Evolutionary conservation across 2,113 vertebrate genomes (phyloP), one percentile per base, ranked within the genome.

Genomic region (Nothobranchius kuhntae): DNA sequence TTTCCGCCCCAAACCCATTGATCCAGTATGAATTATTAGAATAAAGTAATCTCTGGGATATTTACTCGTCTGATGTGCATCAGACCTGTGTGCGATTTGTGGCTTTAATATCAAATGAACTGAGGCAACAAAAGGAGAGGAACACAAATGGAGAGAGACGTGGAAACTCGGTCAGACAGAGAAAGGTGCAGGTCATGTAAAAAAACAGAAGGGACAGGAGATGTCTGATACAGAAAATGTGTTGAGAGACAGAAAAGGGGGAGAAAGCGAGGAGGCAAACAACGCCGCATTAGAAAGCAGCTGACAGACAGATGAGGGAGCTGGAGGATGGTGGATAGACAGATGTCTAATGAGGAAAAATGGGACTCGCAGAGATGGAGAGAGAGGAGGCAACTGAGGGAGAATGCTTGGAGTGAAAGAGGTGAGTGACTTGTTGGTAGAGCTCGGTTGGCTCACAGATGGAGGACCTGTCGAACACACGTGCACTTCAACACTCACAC

Each of bases 361-460:
- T 77, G 70, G 78, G 71, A 71, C 24, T 0, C 17, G 40, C 17
- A 61, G 56, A 60, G 57, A 68, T 5, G 38, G 38, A 61, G 38
- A 61, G 53, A 65, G 65, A 50, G 52, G 63, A 12, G 53, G 58
- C 53, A 46, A 36, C 46, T 60, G 65, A 73, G 59, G 47, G 73
- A 52, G 45, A 74, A 62, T 52, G 66, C 55, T 73, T 75, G 65
- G 71, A 82, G 71, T 44, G 80, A 81, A 66, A 82, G 75, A 81
- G 72, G 67, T 84, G 77, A 82, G 72, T 84, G 83, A 87, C 85
- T 87, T 73, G 71, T 71, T 81, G 77, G 72, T 75, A 74, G 57
- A 77, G 89, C 83, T 81, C 68, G 59, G 65, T 77, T 82, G 82
- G 83, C 65, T 88, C 55, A 60, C 65, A 85, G 89, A 90, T 86